Percentiles rank a stretch among this genome's conserved stretches.
These are phyloP conservation scores for Sylvilagus floridanus DNA, from an alignment of 2,797 vertebrate genomes.

Conservation along the genomic window DNA sequence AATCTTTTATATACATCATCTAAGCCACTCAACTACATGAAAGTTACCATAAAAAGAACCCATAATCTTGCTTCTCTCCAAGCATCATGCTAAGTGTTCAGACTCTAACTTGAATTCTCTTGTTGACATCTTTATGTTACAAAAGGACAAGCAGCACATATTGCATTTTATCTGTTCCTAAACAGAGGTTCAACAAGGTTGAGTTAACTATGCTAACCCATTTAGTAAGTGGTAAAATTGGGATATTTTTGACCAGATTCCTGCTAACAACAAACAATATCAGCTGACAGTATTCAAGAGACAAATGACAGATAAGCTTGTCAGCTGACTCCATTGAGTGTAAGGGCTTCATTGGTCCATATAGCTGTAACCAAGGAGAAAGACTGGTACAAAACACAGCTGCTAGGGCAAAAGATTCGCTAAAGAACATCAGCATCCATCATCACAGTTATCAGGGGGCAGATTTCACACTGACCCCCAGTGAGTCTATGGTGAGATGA, in stretches of 20 bases:
- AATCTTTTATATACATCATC: not conserved
- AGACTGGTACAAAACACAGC: not conserved
- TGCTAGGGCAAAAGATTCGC: not conserved
- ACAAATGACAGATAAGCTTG: not conserved
- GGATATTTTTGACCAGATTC: not conserved
- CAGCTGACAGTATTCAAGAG: not conserved
- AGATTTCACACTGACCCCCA: not conserved
- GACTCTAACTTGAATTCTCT: not conserved
- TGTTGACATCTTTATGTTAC: not conserved
- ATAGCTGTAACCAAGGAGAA: not conserved
- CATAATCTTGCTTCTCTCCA: not conserved
- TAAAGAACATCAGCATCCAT: not conserved
- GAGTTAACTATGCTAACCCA: not conserved
- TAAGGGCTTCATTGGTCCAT: not conserved
- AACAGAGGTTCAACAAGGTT: not conserved
- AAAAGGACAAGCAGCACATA: not conserved
- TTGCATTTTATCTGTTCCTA: not conserved
- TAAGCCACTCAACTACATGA: not conserved
- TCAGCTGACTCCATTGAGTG: not conserved
- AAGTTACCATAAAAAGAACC: not conserved
- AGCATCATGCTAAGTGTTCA: not conserved
- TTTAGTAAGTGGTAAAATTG: not conserved
- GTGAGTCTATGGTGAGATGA: not conserved
- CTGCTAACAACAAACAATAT: not conserved
- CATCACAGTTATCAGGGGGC: not conserved